These are phyloP conservation scores for Lichenostomus cassidix DNA, from an alignment of 2,113 vertebrate genomes.

Conservation along the genomic window DNA sequence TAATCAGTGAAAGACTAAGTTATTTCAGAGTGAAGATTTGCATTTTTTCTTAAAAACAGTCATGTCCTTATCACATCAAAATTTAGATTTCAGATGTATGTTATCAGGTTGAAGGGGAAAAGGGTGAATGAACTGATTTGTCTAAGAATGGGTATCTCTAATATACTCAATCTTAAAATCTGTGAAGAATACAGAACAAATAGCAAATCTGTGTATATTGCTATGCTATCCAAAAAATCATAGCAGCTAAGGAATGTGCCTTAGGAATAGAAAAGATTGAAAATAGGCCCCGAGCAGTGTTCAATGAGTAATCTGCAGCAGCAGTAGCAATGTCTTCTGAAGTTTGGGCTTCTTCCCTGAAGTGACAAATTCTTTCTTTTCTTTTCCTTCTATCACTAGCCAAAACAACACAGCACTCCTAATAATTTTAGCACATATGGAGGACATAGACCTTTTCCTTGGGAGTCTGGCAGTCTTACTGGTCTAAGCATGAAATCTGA, in stretches of 20 bases:
- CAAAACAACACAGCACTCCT: not conserved
- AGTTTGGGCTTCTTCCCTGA: not conserved
- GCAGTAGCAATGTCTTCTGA: not conserved
- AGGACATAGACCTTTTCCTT: not conserved
- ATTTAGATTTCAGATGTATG: not conserved
- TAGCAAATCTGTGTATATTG: not conserved
- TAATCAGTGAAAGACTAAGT: conserved; percentile 61
- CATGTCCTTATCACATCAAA: not conserved
- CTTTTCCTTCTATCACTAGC: not conserved
- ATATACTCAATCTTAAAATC: not conserved
- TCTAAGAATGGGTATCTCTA: not conserved
- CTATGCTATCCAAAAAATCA: not conserved
- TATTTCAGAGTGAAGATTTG: conserved; percentile 67
- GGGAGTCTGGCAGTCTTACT: not conserved
- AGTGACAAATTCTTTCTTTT: not conserved
- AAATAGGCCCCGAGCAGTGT: not conserved
- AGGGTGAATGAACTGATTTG: not conserved
- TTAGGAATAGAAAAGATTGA: not conserved
- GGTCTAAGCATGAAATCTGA: not conserved
- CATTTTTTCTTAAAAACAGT: conserved; percentile 25
- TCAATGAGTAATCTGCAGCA: not conserved
- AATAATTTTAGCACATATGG: not conserved
- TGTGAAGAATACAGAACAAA: not conserved
- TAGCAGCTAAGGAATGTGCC: not conserved
- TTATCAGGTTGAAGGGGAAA: not conserved